Base-by-base conservation (phyloP, 1,140 invertebrate species). In the Cephus cinctus region DNA sequence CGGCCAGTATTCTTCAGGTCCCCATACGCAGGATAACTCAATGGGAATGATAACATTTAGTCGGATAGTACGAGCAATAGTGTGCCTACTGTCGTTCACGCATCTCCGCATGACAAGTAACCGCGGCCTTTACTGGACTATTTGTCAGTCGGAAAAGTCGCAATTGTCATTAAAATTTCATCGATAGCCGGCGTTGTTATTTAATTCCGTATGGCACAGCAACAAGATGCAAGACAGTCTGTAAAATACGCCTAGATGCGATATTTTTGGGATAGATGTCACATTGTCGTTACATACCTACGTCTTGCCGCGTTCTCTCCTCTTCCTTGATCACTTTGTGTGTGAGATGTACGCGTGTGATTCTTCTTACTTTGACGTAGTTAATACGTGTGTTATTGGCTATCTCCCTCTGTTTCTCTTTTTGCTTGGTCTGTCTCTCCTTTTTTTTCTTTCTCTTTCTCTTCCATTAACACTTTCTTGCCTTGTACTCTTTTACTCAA, bases 241-340 rank as follows among this genome's bases (percentile, higher is more conserved):
- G 43, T 52, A 52, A 59, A 59, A 62, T 52, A 46, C 56, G 38
- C 47, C 47, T 30, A 32, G 51, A 55, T 56, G 47, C 59, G 61
- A 64, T 67, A 67, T 67, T 67, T 67, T 65, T 67, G 63, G 63
- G 61, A 67, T 64, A 64, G 62, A 64, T 67, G 63, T 65, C 63
- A 67, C 61, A 62, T 65, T 59, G 58, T 57, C 36, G 41, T 59
- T 31, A 43, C 43, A 43, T 40, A 36, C 38, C 43, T 50, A 54
- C 56, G 44, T 57, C n/a, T n/a, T n/a, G n/a, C n/a, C n/a, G n/a
- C n/a, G n/a, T n/a, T n/a, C n/a, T n/a, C n/a, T n/a, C n/a, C n/a
- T n/a, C n/a, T 47, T 57, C 50, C 48, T 47, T 51, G 52, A 47
- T 44, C n/a, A n/a, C n/a, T 50, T 45, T 21, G 43, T 42, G 42